phyloP scores from a whole-genome alignment of 2,113 vertebrate genomes.

The Zosterops pallidus region DNA sequence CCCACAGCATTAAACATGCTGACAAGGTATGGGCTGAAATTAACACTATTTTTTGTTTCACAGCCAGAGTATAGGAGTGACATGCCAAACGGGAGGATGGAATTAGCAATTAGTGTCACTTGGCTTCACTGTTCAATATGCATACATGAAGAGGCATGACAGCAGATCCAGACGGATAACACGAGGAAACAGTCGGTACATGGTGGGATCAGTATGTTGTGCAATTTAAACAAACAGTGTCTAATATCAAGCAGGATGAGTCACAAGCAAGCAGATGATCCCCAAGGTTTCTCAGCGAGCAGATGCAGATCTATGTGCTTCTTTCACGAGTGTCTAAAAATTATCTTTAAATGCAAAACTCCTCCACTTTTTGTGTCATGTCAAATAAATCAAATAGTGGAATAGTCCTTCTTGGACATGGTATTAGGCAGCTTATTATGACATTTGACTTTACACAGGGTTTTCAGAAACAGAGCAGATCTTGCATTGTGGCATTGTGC shows the following conservation, averaged over 20 bases:
- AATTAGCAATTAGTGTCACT: slow-evolving; percentile 6
- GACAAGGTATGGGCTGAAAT: slow-evolving; percentile 3
- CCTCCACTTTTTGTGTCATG: not conserved
- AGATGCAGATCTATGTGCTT: not conserved
- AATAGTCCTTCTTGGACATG: not conserved
- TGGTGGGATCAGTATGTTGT: slow-evolving; percentile 13
- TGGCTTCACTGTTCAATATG: not conserved
- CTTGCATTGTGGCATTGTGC: not conserved
- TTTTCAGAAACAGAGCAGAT: not conserved
- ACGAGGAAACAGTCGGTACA: not conserved
- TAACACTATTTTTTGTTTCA: not conserved
- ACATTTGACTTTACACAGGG: not conserved
- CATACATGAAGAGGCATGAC: slow-evolving; percentile 16
- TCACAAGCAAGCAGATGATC: not conserved
- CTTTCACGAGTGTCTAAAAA: not conserved
- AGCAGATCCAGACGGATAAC: slow-evolving; percentile 53
- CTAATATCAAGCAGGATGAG: slow-evolving; percentile 35
- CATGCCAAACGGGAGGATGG: not conserved
- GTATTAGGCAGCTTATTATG: not conserved
- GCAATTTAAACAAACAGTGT: slow-evolving; percentile 44
- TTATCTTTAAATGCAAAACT: not conserved
- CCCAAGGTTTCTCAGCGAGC: not conserved
- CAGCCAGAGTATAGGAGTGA: not conserved
- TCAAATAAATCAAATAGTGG: not conserved
- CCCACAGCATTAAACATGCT: not conserved